Evolutionary conservation across 2,888 invertebrate species (phyloP).

Genomic region (Sclerodermus sp.): DNA sequence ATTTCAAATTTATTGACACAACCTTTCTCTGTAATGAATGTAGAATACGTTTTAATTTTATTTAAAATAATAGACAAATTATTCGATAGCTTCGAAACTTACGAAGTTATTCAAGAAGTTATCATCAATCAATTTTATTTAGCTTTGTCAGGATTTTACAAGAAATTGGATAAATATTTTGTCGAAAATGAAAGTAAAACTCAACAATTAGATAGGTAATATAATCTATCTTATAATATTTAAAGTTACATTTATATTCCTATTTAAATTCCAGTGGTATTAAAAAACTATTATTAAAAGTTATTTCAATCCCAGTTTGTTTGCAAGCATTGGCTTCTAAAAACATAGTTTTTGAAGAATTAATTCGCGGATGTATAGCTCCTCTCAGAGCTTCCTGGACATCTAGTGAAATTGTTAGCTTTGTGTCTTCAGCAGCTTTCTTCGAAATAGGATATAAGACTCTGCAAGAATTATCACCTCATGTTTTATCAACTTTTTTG

Average conservation of each 20-base stretch:
- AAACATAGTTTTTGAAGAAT: constrained; percentile 43
- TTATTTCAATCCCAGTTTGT: constrained; percentile 43
- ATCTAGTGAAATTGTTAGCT: constrained; percentile 43
- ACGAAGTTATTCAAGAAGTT: constrained; percentile 33
- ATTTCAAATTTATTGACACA: constrained; percentile 43
- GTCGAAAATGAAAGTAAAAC: constrained; percentile 48
- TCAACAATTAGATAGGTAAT: constrained; percentile 48
- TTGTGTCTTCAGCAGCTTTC: constrained; percentile 43
- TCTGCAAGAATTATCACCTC: constrained; percentile 41
- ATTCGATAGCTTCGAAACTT: constrained; percentile 41
- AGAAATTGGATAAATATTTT: constrained; percentile 48
- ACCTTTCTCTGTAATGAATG: constrained; percentile 50
- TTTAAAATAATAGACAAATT: constrained; percentile 42
- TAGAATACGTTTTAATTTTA: constrained; percentile 39
- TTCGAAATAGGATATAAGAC: constrained; percentile 39
- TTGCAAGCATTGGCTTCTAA: constrained; percentile 42
- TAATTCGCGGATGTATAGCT: constrained; percentile 46
- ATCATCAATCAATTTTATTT: constrained; percentile 42
- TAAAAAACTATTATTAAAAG: constrained; percentile 43
- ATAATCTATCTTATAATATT: not conserved
- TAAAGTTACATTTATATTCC: not conserved
- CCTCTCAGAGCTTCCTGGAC: constrained; percentile 50
- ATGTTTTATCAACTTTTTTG: constrained; percentile 47
- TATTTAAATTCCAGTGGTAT: constrained; percentile 35
- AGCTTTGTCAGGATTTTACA: constrained; percentile 45